Evolutionary conservation across 2,888 invertebrate species (phyloP).

Genomic region (Microplitis deprimator): DNA sequence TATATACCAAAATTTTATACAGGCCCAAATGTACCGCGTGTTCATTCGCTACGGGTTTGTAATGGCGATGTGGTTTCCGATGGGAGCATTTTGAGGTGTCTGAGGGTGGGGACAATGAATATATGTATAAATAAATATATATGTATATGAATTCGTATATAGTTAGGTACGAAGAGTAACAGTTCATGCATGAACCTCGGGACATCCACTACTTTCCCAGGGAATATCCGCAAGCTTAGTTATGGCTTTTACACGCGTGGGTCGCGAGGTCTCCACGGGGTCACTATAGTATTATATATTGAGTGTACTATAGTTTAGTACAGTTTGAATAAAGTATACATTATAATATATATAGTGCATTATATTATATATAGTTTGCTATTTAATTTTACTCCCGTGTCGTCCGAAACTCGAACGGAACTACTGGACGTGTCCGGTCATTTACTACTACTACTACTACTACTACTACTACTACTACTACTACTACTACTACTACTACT

Average conservation of each 20-base stretch:
- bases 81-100: constrained; percentile 22
- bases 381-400: constrained; percentile 55
- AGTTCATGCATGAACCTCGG: constrained; percentile 29
- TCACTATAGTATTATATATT: constrained; percentile 37
- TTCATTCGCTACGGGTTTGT: constrained; percentile 11
- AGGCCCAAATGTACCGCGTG: constrained; percentile 3
- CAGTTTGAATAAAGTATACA: neutral
- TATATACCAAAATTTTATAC: constrained; percentile 4
- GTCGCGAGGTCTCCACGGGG: constrained; percentile 60
- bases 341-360: neutral
- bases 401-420: constrained; percentile 16
- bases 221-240: constrained; percentile 57
- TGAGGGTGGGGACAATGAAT: neutral
- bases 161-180: neutral
- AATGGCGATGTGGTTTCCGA: constrained; percentile 27
- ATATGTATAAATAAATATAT: constrained; percentile 4
- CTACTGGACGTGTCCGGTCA: constrained; percentile 18
- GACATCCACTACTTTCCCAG: constrained; percentile 46
- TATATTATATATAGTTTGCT: constrained; percentile 38
- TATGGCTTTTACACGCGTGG: constrained; percentile 63
- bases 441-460: constrained; percentile 14
- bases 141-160: constrained; percentile 5
- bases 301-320: constrained; percentile 16
- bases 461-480: constrained; percentile 3
- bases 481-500: constrained; percentile 12